Evolutionary conservation across 2,888 invertebrate genomes (phyloP).

Genomic region (Homarus gammarus): DNA sequence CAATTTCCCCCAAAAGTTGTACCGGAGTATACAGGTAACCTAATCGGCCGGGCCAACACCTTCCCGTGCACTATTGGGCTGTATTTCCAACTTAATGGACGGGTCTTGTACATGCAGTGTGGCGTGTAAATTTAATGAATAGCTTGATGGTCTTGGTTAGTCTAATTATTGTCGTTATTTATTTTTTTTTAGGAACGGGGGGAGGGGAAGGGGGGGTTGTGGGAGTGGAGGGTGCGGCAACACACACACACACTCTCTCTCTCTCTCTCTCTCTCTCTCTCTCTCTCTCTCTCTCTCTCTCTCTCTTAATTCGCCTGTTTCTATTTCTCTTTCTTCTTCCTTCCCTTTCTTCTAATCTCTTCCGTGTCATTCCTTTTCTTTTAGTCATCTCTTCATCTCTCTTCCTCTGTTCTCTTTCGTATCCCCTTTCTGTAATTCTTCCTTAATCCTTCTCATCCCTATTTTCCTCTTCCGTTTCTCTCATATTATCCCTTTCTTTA

Average conservation of each 20-base stretch:
- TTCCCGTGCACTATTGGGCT: too few species aligned
- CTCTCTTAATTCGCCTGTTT: not conserved
- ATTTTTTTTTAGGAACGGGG: not conserved
- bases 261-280: too few species aligned
- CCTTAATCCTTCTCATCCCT: not conserved
- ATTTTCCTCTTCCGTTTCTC: not conserved
- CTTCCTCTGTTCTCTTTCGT: not conserved
- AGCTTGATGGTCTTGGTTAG: not conserved
- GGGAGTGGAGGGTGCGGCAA: too few species aligned
- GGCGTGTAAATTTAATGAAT: conserved; percentile 9
- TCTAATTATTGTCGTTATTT: conserved; percentile 16
- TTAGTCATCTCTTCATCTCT: not conserved
- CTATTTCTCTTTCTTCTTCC: too few species aligned
- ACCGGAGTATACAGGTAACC: too few species aligned
- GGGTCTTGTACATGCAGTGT: not conserved
- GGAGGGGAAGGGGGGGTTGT: too few species aligned
- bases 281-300: too few species aligned
- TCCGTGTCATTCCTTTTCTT: not conserved
- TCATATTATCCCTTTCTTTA: not conserved
- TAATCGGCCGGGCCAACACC: too few species aligned
- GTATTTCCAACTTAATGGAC: not conserved
- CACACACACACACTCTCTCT: too few species aligned
- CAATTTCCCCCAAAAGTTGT: too few species aligned
- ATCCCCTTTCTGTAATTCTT: not conserved
- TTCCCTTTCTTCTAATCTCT: not conserved